A percentile compares a stretch with the other conserved stretches of the same genome.
Conservation (phyloP, 2,888 invertebrate species). For the Furcula furcula region DNA sequence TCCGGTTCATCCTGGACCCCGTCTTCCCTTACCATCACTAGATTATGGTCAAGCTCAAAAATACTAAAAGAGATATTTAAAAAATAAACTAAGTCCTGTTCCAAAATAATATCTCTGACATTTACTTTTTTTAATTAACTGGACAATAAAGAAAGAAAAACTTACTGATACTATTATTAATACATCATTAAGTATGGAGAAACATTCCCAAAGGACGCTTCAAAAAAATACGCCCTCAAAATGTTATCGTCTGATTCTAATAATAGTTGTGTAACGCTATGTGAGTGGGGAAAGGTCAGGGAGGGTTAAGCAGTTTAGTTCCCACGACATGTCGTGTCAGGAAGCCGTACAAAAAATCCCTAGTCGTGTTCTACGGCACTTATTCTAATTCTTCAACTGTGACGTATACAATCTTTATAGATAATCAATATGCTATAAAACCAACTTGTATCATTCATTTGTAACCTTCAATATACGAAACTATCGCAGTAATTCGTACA, state of each 20-base stretch:
- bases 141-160: neutral
- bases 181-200: neutral
- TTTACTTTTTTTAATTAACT: slow-evolving; percentile 13
- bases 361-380: too few species aligned
- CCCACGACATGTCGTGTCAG: slow-evolving; percentile 45
- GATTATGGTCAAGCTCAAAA: too few species aligned
- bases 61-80: too few species aligned
- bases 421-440: too few species aligned
- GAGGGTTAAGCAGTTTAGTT: slow-evolving; percentile 38
- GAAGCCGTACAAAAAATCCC: slow-evolving; percentile 62
- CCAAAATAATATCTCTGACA: slow-evolving; percentile 6
- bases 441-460: too few species aligned
- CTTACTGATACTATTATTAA: neutral
- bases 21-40: too few species aligned
- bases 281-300: slow-evolving; percentile 49
- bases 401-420: too few species aligned
- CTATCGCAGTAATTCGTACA: too few species aligned
- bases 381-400: too few species aligned
- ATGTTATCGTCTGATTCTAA: neutral
- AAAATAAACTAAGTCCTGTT: too few species aligned
- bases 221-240: neutral
- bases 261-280: slow-evolving; percentile 16
- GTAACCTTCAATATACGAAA: too few species aligned
- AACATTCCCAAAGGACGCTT: neutral
- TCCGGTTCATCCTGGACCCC: too few species aligned